A percentile compares a stretch with the other conserved stretches of the same genome.
Evolutionary conservation across 2,113 vertebrate species (phyloP).

Genomic region (Phoxinus phoxinus): DNA sequence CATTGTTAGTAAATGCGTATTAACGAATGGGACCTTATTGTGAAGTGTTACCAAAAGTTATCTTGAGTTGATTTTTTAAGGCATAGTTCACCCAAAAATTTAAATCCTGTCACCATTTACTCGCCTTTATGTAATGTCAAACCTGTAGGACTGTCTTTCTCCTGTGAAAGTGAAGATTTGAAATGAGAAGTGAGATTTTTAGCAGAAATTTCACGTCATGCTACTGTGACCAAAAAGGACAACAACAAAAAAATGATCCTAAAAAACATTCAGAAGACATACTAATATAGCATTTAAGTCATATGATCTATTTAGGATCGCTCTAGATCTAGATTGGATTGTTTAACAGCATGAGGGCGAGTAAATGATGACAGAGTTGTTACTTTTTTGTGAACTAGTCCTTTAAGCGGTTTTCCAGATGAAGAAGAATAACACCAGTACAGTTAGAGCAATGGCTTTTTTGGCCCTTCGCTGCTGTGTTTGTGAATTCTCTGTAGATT

Average conservation of each 20-base stretch:
- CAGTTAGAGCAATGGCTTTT: background rate
- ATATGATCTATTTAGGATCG: background rate
- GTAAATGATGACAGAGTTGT: background rate
- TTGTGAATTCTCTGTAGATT: conserved; percentile 1
- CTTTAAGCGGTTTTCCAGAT: background rate
- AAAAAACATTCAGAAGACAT: no score
- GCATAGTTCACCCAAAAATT: background rate
- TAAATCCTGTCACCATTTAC: background rate
- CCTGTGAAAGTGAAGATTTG: no score
- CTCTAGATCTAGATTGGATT: no score
- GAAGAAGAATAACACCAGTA: background rate
- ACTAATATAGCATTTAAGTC: background rate
- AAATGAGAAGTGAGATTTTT: background rate
- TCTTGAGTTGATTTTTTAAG: background rate
- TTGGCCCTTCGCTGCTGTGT: background rate
- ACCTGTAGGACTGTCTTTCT: background rate
- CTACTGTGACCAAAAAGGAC: no score
- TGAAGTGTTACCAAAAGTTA: background rate
- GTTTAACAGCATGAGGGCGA: background rate
- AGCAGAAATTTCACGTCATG: background rate
- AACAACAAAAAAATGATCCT: no score
- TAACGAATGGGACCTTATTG: background rate
- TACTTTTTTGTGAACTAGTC: background rate
- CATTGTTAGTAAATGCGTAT: background rate
- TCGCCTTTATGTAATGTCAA: background rate